Base-by-base conservation (phyloP, 2,888 invertebrate genomes). In the Acanthosepion pharaonis region DNA sequence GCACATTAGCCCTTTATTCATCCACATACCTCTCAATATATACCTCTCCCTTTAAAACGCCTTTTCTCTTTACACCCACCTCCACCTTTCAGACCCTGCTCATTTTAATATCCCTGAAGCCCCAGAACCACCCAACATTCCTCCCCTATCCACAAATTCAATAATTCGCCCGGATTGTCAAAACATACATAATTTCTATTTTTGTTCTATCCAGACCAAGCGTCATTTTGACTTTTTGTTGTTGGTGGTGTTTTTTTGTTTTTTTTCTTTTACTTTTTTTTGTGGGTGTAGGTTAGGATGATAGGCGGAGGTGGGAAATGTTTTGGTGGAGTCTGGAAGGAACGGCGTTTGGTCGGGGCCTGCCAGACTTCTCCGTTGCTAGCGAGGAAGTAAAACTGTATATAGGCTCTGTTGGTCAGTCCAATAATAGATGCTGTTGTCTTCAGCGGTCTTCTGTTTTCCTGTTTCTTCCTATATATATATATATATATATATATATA, bases 101-200 rank as follows among this genome's bases (percentile, higher is more conserved):
- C n/a, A 78, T 78, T 78, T 78, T 78, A n/a, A 33, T 78, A 78
- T 78, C 78, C n/a, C 78, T 78, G 78, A 78, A 33, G 11, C n/a
- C n/a, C n/a, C 78, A 11, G 11, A 33, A 78, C 8, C 15, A 3
- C n/a, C 18, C 18, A n/a, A 78, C 2, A n/a, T n/a, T 15, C 0
- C n/a, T 1, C 78, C n/a, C 33, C n/a, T 18, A n/a, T n/a, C 78
- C 11, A 78, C 78, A 78, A 78, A 78, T 78, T 78, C 78, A 78
- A 78, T 78, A 78, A 78, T 78, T 78, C 78, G 78, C 78, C 78
- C 78, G 78, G 78, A 78, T 78, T 78, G 78, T 78, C 78, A 78
- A 78, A 78, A 78, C 78, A 78, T 78, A n/a, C n/a, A n/a, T 78
- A n/a, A 33, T 9, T 1, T 78, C 78, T 78, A 78, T 78, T 78